These are phyloP conservation scores for Philopotamus ludificatus DNA, from an alignment of 1,140 invertebrate species.

Conservation along the genomic window DNA sequence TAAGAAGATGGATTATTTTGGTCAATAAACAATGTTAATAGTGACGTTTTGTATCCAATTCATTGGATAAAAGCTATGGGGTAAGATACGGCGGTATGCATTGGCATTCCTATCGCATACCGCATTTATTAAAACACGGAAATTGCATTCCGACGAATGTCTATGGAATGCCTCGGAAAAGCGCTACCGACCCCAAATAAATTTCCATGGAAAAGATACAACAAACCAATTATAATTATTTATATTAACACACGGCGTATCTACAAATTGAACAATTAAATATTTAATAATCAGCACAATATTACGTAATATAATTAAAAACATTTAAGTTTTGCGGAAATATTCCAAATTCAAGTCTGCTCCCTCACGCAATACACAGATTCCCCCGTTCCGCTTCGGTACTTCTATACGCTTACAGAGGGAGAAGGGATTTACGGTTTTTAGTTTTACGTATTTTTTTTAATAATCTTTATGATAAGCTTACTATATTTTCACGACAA, in stretches of 20 bases:
- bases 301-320: too few species aligned
- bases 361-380: slow-evolving; percentile 29
- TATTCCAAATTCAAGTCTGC: not conserved
- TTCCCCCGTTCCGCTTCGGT: slow-evolving; percentile 17
- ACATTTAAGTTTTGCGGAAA: too few species aligned
- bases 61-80: not conserved
- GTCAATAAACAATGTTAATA: not conserved
- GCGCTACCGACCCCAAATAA: not conserved
- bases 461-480: slow-evolving; percentile 35
- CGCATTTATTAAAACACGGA: slow-evolving; percentile 13
- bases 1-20: not conserved
- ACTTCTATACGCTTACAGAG: too few species aligned
- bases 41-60: not conserved
- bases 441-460: slow-evolving; percentile 35
- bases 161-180: not conserved
- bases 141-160: slow-evolving; percentile 6
- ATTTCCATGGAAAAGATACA: too few species aligned
- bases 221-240: too few species aligned
- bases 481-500: slow-evolving; percentile 12
- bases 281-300: too few species aligned
- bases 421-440: slow-evolving; percentile 29
- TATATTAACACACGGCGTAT: too few species aligned
- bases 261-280: too few species aligned
- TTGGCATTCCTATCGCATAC: not conserved
- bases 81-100: not conserved